A percentile compares a stretch with the other conserved stretches of the same genome.
These are phyloP conservation scores for Poeciliopsis turneri DNA, from an alignment of 2,797 vertebrate genomes.

Conservation along the genomic window DNA sequence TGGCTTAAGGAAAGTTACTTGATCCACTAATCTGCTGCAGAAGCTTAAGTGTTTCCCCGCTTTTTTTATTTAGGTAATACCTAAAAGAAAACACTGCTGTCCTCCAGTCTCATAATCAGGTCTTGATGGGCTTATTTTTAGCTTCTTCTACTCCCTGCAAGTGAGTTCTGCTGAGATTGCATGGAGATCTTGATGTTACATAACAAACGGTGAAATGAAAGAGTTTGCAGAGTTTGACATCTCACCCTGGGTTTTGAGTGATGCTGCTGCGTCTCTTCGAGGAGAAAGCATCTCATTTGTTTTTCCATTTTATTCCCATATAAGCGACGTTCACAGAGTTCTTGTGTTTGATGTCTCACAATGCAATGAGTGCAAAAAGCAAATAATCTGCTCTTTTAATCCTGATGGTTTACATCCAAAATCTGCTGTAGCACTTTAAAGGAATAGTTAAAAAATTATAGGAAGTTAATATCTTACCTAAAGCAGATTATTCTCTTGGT, in stretches of 20 bases:
- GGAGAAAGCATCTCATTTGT: constrained; percentile 8
- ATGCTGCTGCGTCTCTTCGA: constrained; percentile 19
- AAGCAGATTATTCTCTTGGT: background rate
- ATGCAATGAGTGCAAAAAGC: constrained; percentile 9
- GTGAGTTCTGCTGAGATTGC: constrained; percentile 67
- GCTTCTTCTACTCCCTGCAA: constrained; percentile 61
- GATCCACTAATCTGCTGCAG: constrained; percentile 21
- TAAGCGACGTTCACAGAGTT: constrained; percentile 11
- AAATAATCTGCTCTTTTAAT: constrained; percentile 4
- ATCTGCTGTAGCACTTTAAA: background rate
- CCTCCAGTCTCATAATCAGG: constrained; percentile 71
- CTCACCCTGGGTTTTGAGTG: constrained; percentile 12
- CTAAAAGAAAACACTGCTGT: constrained; percentile 25
- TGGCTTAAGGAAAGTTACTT: constrained; percentile 5
- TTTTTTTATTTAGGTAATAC: constrained; percentile 32
- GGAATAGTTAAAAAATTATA: background rate
- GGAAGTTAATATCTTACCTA: background rate
- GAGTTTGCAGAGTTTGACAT: constrained; percentile 44
- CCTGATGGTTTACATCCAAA: background rate
- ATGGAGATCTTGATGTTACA: constrained; percentile 74
- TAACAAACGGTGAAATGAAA: constrained; percentile 71
- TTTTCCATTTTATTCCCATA: constrained; percentile 15
- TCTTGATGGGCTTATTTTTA: constrained; percentile 80
- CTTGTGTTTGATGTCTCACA: constrained; percentile 6
- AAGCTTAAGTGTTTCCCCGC: constrained; percentile 36